phyloP scores from a whole-genome alignment of 2,113 vertebrate genomes.

The Phrynosoma platyrhinos region DNA sequence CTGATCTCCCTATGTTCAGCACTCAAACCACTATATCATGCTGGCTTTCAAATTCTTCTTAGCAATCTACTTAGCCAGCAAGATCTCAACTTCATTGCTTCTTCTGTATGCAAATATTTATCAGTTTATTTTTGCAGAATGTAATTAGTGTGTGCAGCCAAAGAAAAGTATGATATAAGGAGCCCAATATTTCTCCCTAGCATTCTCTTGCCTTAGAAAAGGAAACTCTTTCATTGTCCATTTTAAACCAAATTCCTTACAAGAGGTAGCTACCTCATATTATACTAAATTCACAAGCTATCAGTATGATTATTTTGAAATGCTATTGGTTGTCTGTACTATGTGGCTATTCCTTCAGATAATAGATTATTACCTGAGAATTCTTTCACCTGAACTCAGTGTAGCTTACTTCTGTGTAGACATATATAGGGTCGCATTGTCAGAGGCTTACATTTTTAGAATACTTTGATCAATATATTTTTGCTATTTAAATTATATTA shows the following conservation, averaged over 20 bases:
- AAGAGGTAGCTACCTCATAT: not conserved
- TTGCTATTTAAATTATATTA: conserved; percentile 54
- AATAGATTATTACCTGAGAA: not conserved
- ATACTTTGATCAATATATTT: conserved; percentile 56
- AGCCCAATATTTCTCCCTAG: not conserved
- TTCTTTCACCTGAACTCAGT: not conserved
- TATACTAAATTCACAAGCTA: not conserved
- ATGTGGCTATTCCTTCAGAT: conserved; percentile 13
- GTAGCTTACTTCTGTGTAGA: not conserved
- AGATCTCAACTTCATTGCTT: not conserved
- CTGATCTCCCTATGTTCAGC: too few species aligned
- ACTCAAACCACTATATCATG: too few species aligned
- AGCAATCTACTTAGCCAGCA: not conserved
- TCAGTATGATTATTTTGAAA: not conserved
- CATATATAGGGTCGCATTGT: not conserved
- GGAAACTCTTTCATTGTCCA: not conserved
- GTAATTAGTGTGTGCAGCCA: not conserved
- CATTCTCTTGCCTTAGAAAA: not conserved
- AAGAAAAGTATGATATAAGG: not conserved
- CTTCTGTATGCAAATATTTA: not conserved
- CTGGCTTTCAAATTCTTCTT: not conserved
- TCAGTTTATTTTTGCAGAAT: not conserved
- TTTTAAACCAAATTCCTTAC: not conserved
- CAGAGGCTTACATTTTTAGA: conserved; percentile 49
- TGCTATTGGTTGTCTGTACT: not conserved